Percentiles rank a stretch among this genome's conserved stretches.
These are phyloP conservation scores for Puma concolor DNA, from an alignment of 2,113 vertebrate species.

Conservation along the genomic window DNA sequence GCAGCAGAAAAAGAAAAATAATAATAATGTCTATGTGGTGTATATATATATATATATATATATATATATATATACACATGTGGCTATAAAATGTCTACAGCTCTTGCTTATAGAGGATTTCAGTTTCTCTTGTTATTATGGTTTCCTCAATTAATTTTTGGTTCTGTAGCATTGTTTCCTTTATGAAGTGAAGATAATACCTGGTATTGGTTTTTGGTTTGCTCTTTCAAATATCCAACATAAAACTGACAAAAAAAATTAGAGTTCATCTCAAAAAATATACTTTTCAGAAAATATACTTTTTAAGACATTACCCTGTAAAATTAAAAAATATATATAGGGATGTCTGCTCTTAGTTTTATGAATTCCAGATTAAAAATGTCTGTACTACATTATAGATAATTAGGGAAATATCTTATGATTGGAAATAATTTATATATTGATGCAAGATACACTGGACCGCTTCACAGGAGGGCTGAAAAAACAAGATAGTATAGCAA, in stretches of 20 bases:
- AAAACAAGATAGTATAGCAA: constrained; percentile 3
- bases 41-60: no score
- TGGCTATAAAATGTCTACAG: background rate
- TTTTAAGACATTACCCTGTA: background rate
- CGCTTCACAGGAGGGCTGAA: background rate
- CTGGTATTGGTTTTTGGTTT: background rate
- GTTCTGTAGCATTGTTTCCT: background rate
- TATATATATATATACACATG: background rate
- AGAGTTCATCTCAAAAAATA: background rate
- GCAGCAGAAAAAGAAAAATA: background rate
- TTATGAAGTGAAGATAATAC: background rate
- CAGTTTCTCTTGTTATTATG: background rate
- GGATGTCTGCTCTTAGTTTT: background rate
- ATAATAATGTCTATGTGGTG: background rate
- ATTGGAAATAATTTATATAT: background rate
- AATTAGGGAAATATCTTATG: constrained; percentile 12
- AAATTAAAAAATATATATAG: background rate
- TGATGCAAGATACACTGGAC: background rate
- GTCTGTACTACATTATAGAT: background rate
- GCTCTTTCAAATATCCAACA: background rate
- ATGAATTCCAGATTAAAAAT: background rate
- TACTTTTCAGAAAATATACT: background rate
- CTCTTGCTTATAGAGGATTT: background rate
- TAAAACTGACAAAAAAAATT: background rate
- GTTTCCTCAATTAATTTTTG: constrained; percentile 17